Evolutionary conservation across 2,888 invertebrate genomes (phyloP).

Genomic region (Lasioglossum zephyrum): DNA sequence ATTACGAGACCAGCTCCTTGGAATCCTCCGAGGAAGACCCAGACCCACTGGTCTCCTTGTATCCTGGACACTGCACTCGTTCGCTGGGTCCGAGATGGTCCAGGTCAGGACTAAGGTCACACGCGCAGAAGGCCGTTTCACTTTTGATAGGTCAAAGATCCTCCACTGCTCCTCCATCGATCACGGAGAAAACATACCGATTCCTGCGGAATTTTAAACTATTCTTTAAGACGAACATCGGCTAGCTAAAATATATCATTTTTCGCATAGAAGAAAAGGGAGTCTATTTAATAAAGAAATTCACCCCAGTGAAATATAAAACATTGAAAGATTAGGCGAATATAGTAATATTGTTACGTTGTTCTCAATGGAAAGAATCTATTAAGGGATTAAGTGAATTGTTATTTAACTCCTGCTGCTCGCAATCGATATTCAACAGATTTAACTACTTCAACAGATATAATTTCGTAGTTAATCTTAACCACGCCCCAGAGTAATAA

Average conservation of each 20-base stretch:
- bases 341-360: too few species aligned
- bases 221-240: background rate
- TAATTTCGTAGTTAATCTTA: too few species aligned
- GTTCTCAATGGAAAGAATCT: too few species aligned
- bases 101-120: constrained; percentile 75
- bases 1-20: constrained; percentile 75
- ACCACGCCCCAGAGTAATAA: too few species aligned
- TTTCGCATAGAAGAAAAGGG: too few species aligned
- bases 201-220: background rate
- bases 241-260: background rate
- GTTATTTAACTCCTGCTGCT: too few species aligned
- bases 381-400: too few species aligned
- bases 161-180: background rate
- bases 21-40: constrained; percentile 74
- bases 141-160: constrained; percentile 37
- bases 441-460: too few species aligned
- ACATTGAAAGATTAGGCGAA: too few species aligned
- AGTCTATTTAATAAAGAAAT: too few species aligned
- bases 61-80: constrained; percentile 62
- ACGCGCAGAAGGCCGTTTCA: constrained; percentile 44
- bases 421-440: too few species aligned
- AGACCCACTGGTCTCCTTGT: constrained; percentile 71
- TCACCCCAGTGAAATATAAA: too few species aligned
- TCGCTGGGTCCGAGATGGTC: constrained; percentile 65
- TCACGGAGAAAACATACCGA: background rate